Conservation (phyloP, 2,113 vertebrate genomes). For the Loxodonta africana region DNA sequence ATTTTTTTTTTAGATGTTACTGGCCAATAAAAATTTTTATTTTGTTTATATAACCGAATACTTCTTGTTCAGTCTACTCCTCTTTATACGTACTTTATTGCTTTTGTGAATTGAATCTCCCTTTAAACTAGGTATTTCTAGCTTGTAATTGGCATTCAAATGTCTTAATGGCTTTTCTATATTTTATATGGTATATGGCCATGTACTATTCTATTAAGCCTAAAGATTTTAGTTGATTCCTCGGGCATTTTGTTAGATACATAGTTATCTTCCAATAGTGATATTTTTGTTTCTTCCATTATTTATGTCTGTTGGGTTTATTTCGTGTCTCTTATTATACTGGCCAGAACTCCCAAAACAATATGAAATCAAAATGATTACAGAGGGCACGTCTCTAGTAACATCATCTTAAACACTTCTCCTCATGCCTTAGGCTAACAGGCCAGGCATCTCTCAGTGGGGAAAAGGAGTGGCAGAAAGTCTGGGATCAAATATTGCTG, state of each 20-base stretch:
- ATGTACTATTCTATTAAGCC: slow-evolving; percentile 22
- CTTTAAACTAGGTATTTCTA: slow-evolving; percentile 28
- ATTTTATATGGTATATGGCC: slow-evolving; percentile 8
- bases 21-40: slow-evolving; percentile 36
- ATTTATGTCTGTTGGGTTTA: slow-evolving; percentile 50
- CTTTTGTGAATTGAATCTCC: slow-evolving; percentile 24
- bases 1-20: not conserved
- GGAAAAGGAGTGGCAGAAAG: not conserved
- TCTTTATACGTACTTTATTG: slow-evolving; percentile 40
- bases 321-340: slow-evolving; percentile 15
- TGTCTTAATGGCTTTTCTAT: slow-evolving; percentile 45
- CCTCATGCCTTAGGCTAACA: not conserved
- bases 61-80: slow-evolving; percentile 24
- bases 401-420: not conserved
- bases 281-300: slow-evolving; percentile 43
- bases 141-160: slow-evolving; percentile 37
- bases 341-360: slow-evolving; percentile 22
- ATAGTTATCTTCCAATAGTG: slow-evolving; percentile 12
- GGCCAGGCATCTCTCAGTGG: not conserved
- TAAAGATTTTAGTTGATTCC: slow-evolving; percentile 6
- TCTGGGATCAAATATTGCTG: not conserved
- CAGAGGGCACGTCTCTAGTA: not conserved
- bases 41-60: slow-evolving; percentile 18
- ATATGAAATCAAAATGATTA: slow-evolving; percentile 38
- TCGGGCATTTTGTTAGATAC: slow-evolving; percentile 33